Evolutionary conservation across 2,888 invertebrate genomes (phyloP).

Genomic region (Drosophila suboccidentalis): DNA sequence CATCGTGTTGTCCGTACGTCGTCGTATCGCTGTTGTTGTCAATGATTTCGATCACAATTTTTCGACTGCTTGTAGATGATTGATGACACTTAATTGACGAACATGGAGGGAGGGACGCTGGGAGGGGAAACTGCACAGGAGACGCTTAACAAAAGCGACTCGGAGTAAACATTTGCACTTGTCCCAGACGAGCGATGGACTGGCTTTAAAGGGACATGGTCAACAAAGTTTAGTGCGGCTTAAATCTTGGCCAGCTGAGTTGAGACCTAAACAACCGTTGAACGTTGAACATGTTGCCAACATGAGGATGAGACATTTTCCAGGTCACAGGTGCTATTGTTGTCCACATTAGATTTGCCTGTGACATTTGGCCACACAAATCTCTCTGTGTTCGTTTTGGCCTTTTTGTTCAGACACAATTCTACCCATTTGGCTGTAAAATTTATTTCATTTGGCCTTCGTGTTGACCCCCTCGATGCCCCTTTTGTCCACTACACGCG

Average conservation of each 20-base stretch:
- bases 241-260: slow-evolving; percentile 32
- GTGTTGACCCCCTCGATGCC: slow-evolving; percentile 8
- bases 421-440: slow-evolving; percentile 79
- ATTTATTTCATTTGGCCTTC: slow-evolving; percentile 76
- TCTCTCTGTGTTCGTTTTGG: slow-evolving; percentile 56
- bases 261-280: neutral
- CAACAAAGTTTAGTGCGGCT: slow-evolving; percentile 24
- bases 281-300: neutral
- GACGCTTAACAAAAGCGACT: slow-evolving; percentile 30
- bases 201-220: slow-evolving; percentile 64
- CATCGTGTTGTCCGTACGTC: slow-evolving; percentile 15
- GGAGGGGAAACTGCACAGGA: neutral
- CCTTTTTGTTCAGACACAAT: slow-evolving; percentile 60
- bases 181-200: slow-evolving; percentile 28
- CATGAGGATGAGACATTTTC: slow-evolving; percentile 56
- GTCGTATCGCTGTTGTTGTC: slow-evolving; percentile 46
- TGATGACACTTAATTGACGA: slow-evolving; percentile 84
- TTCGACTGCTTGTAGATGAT: slow-evolving; percentile 70
- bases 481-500: slow-evolving; percentile 65
- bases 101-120: slow-evolving; percentile 30
- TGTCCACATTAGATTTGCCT: slow-evolving; percentile 77
- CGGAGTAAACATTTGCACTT: slow-evolving; percentile 59
- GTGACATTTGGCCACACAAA: slow-evolving; percentile 61
- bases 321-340: slow-evolving; percentile 82
- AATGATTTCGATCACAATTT: slow-evolving; percentile 61